Evolutionary conservation across 2,113 vertebrate species (phyloP), one percentile per base, ranked within the genome.

Genomic region (Myocastor coypus): DNA sequence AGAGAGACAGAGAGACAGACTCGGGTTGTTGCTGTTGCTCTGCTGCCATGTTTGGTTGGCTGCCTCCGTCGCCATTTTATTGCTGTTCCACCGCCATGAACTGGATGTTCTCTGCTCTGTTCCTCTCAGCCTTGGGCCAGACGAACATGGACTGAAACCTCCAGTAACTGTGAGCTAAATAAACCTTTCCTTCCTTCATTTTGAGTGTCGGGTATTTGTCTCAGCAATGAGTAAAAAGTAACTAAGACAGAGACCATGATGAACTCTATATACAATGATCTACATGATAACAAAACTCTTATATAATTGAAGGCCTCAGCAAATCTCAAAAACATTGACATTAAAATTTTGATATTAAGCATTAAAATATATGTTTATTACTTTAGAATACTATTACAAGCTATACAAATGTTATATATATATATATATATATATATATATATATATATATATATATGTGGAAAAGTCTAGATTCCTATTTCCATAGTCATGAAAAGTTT

Each of bases 351-450:
- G 69, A 40, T 92, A 16, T 68, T 81, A 69, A 46, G 26, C 84
- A 66, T 32, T 91, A 83, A 86, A 91, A 81, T 55, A 90, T 37
- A 50, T 1, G 84, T 86, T 57, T 88, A 73, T 83, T 89, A 80
- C 12, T 82, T 71, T 83, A 50, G 6, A 37, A 42, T 7, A 89
- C 83, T 55, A 20, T 28, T 55, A 63, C 26, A 92, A 71, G 37
- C 81, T 69, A 0, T 94, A 83, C 1, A 30, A 63, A 55, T 73
- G 3, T 4, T 73, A 34, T 87, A 88, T 5, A 81, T n/a, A 32
- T 75, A 55, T 81, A 77, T 4, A 37, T 64, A 66, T 59, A 64
- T 84, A 19, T 77, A 28, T n/a, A n/a, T 73, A 34, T 87, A 88
- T 5, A 81, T n/a, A 32, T 75, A 55, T 81, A 77, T 4, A 37